Evolutionary conservation across 1,140 invertebrate species (phyloP).

Genomic region (Tyrophagus putrescentiae): DNA sequence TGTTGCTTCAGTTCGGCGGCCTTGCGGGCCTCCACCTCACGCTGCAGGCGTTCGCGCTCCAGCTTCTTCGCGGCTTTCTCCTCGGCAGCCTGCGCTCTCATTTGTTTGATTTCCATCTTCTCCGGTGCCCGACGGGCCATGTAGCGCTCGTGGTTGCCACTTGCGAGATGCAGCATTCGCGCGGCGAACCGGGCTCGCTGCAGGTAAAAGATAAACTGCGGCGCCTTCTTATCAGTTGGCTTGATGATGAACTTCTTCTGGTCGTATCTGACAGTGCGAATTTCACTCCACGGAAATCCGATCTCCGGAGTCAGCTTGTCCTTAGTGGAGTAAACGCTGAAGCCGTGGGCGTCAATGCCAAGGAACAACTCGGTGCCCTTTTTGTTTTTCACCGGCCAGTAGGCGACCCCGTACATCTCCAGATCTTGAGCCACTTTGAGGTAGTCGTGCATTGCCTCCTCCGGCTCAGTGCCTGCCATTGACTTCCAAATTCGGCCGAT

Average conservation of each 20-base stretch:
- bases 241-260: slow-evolving; percentile 99
- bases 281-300: slow-evolving; percentile 99
- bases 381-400: slow-evolving; percentile 59
- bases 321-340: slow-evolving; percentile 58
- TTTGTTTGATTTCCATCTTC: slow-evolving; percentile 95
- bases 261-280: slow-evolving; percentile 97
- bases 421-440: slow-evolving; percentile 59
- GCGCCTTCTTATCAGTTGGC: slow-evolving; percentile 97
- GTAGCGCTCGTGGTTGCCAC: slow-evolving; percentile 95
- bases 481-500: slow-evolving; percentile 88
- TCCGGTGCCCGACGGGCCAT: slow-evolving; percentile 91
- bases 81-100: slow-evolving; percentile 90
- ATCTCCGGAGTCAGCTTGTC: slow-evolving; percentile 85
- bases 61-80: slow-evolving; percentile 50
- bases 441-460: slow-evolving; percentile 62
- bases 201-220: slow-evolving; percentile 98
- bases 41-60: slow-evolving; percentile 32
- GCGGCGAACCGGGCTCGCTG: slow-evolving; percentile 93
- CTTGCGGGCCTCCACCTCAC: slow-evolving; percentile 35
- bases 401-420: slow-evolving; percentile 59
- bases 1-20: slow-evolving; percentile 35
- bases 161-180: slow-evolving; percentile 86
- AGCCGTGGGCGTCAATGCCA: slow-evolving; percentile 57
- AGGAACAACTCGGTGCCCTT: slow-evolving; percentile 54
- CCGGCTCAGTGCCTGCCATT: slow-evolving; percentile 78